Percentiles rank a stretch among this genome's conserved stretches.
phyloP scores from a whole-genome alignment of 2,888 invertebrate species.

The Panzeria rudis region DNA sequence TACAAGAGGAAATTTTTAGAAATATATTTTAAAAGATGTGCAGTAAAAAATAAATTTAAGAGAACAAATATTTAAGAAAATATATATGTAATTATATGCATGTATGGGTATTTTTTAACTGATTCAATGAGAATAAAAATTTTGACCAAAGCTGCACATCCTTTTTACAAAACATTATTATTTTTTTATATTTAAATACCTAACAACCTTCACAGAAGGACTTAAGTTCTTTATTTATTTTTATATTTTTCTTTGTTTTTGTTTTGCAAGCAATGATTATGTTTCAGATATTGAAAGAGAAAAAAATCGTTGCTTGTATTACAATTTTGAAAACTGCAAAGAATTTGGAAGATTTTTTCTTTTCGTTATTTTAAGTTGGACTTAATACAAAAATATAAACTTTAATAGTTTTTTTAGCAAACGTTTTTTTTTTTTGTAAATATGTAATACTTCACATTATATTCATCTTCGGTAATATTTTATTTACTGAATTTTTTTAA shows the following conservation, averaged over 20 bases:
- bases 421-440: constrained; percentile 53
- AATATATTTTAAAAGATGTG: constrained; percentile 71
- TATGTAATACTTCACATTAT: constrained; percentile 35
- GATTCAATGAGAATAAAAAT: background rate
- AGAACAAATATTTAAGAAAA: constrained; percentile 29
- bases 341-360: constrained; percentile 14
- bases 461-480: constrained; percentile 54
- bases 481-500: constrained; percentile 11
- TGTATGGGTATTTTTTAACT: constrained; percentile 15
- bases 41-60: constrained; percentile 57
- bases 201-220: constrained; percentile 74
- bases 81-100: constrained; percentile 15
- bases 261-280: constrained; percentile 52
- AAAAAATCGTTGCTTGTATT: constrained; percentile 45
- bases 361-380: constrained; percentile 47
- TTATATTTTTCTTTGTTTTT: constrained; percentile 5
- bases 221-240: constrained; percentile 3
- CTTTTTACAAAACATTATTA: constrained; percentile 65
- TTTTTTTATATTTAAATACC: constrained; percentile 44
- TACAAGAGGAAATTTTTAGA: constrained; percentile 48
- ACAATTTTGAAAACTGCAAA: constrained; percentile 32
- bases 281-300: background rate
- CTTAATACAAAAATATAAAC: constrained; percentile 64
- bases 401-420: constrained; percentile 50
- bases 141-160: constrained; percentile 70